These are phyloP conservation scores for Amphiprion percula DNA, from an alignment of 2,113 vertebrate species.

Conservation along the genomic window DNA sequence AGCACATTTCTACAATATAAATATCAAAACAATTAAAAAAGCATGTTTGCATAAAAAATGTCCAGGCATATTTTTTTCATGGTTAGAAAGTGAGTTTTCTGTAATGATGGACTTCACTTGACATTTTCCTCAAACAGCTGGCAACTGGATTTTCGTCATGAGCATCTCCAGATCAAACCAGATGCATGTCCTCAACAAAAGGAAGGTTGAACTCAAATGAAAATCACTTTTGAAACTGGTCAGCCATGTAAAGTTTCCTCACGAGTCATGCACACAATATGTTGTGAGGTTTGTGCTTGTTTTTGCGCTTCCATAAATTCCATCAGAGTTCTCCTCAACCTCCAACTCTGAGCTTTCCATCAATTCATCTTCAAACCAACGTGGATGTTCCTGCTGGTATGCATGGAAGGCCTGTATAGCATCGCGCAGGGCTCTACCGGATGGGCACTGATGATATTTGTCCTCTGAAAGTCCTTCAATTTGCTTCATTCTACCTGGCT, in stretches of 20 bases:
- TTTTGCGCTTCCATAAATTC: neutral
- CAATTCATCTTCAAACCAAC: conserved; percentile 91
- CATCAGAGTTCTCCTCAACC: conserved; percentile 24
- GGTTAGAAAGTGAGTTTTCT: too few relatives aligned
- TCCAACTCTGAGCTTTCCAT: conserved; percentile 68
- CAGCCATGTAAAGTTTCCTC: neutral
- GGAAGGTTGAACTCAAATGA: neutral
- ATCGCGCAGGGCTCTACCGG: conserved; percentile 85
- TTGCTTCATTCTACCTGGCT: conserved; percentile 87
- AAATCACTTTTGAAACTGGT: conserved; percentile 9
- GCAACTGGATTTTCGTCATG: too few relatives aligned
- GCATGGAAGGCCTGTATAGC: conserved; percentile 86
- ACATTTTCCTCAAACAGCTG: too few relatives aligned
- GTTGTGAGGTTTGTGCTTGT: neutral
- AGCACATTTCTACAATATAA: neutral
- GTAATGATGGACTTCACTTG: too few relatives aligned
- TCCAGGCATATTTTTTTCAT: too few relatives aligned
- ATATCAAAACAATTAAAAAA: neutral
- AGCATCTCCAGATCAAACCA: neutral
- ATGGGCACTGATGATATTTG: conserved; percentile 81
- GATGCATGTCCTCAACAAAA: neutral
- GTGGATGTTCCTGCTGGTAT: conserved; percentile 85
- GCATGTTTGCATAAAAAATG: neutral
- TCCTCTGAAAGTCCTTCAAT: conserved; percentile 85
- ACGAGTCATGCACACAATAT: neutral